Evolutionary conservation across 2,113 vertebrate species (phyloP).

Genomic region (Ancistrus triradiatus): DNA sequence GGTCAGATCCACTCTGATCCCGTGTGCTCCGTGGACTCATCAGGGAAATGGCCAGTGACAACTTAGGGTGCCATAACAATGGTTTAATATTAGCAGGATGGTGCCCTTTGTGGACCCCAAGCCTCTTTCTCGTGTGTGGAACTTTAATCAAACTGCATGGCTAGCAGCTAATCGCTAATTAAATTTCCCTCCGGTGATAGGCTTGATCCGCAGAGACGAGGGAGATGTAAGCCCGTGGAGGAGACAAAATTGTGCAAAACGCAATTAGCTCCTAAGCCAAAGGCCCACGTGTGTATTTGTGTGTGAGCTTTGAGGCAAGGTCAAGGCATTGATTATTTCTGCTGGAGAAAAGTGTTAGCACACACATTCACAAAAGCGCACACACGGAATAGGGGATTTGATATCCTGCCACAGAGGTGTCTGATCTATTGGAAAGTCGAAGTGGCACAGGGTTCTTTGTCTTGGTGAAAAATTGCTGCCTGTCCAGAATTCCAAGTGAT

Average conservation of each 20-base stretch:
- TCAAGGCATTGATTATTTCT: slow-evolving; percentile 41
- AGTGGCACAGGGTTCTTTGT: slow-evolving; percentile 22
- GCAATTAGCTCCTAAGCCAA: slow-evolving; percentile 30
- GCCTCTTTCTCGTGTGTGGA: slow-evolving; percentile 11
- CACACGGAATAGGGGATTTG: slow-evolving; percentile 20
- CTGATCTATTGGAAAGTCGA: slow-evolving; percentile 42
- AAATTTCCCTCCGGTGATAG: slow-evolving; percentile 28
- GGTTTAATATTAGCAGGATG: slow-evolving; percentile 1
- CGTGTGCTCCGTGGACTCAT: slow-evolving; percentile 26
- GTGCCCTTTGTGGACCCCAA: slow-evolving; percentile 1
- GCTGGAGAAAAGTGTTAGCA: slow-evolving; percentile 13
- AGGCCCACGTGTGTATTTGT: slow-evolving; percentile 12
- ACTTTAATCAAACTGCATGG: slow-evolving; percentile 30
- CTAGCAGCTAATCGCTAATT: slow-evolving; percentile 28
- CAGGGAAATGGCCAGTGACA: slow-evolving; percentile 15
- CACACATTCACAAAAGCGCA: slow-evolving; percentile 6
- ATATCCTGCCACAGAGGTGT: slow-evolving; percentile 41
- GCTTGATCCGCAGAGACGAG: background rate
- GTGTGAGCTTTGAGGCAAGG: slow-evolving; percentile 15
- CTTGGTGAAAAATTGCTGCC: slow-evolving; percentile 35
- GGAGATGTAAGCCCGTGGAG: slow-evolving; percentile 15
- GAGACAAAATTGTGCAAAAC: slow-evolving; percentile 17
- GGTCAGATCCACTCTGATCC: slow-evolving; percentile 1
- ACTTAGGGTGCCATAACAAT: slow-evolving; percentile 2
- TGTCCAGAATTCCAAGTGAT: slow-evolving; percentile 39